phyloP scores from a whole-genome alignment of 2,797 vertebrate genomes.

The Tinamus major region DNA sequence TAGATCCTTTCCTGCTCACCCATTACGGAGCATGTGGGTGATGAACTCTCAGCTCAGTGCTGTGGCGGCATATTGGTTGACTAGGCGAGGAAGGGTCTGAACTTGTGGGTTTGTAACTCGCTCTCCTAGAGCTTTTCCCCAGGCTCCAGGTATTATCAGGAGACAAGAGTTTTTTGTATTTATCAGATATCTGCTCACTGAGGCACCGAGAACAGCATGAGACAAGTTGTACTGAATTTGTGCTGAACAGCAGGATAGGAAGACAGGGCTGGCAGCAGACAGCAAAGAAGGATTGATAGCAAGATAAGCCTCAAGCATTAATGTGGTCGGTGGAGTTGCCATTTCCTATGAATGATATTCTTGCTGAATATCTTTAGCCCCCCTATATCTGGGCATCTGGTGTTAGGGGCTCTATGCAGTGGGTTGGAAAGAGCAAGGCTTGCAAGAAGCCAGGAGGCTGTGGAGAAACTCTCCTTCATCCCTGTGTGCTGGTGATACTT shows the following conservation, averaged over 20 bases:
- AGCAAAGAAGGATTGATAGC: background rate
- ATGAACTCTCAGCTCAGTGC: background rate
- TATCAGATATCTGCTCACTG: background rate
- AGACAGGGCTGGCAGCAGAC: background rate
- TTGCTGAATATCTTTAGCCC: background rate
- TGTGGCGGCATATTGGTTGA: rapidly evolving
- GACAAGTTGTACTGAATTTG: background rate
- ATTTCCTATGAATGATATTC: background rate
- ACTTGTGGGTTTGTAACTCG: background rate
- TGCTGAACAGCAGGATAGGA: background rate
- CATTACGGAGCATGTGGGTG: background rate
- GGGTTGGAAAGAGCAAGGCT: background rate
- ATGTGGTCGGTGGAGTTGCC: background rate
- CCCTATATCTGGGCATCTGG: rapidly evolving
- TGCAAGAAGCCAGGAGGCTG: background rate
- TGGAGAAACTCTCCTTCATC: background rate
- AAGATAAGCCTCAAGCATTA: background rate
- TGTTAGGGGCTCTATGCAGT: background rate
- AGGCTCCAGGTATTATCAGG: background rate
- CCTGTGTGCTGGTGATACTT: background rate
- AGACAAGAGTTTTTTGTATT: background rate
- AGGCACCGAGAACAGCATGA: conserved; percentile 16
- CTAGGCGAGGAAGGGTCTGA: background rate
- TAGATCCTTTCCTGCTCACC: background rate
- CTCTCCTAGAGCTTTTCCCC: background rate